phyloP scores from a whole-genome alignment of 2,888 invertebrate genomes.

The Lamellibrachia columna region DNA sequence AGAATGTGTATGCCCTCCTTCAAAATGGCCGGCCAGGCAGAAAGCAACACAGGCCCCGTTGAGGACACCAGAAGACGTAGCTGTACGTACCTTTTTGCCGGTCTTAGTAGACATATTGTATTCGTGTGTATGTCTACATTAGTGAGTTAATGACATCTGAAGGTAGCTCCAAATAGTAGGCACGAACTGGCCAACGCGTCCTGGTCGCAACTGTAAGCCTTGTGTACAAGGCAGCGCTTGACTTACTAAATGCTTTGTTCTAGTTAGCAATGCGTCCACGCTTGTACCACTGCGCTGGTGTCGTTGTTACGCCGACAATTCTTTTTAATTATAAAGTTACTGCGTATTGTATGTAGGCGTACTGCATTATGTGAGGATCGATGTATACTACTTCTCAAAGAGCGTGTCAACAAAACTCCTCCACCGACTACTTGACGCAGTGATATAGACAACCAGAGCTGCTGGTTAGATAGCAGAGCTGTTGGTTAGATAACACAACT shows the following conservation, averaged over 20 bases:
- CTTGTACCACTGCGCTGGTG: not conserved
- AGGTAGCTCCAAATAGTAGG: not conserved
- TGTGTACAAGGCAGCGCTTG: not conserved
- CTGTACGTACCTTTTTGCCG: not conserved
- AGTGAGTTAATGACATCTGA: not conserved
- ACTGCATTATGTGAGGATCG: not conserved
- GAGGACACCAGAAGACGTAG: not conserved
- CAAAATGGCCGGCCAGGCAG: not conserved
- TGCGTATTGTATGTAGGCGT: not conserved
- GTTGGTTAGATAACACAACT: not conserved
- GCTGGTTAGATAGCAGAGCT: not conserved
- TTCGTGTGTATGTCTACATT: not conserved
- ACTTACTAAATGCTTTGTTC: not conserved
- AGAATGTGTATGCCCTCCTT: not conserved
- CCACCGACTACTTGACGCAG: not conserved
- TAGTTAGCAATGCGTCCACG: not conserved
- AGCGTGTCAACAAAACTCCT: not conserved
- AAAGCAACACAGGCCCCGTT: not conserved
- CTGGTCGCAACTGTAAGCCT: not conserved
- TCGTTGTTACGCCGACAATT: not conserved
- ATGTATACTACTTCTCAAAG: constrained; percentile 7
- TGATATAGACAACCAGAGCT: not conserved
- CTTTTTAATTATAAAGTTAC: not conserved
- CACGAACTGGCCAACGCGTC: not conserved
- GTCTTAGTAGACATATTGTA: not conserved